phyloP scores from a whole-genome alignment of 2,113 vertebrate genomes.

The Clarias macrocephalus region DNA sequence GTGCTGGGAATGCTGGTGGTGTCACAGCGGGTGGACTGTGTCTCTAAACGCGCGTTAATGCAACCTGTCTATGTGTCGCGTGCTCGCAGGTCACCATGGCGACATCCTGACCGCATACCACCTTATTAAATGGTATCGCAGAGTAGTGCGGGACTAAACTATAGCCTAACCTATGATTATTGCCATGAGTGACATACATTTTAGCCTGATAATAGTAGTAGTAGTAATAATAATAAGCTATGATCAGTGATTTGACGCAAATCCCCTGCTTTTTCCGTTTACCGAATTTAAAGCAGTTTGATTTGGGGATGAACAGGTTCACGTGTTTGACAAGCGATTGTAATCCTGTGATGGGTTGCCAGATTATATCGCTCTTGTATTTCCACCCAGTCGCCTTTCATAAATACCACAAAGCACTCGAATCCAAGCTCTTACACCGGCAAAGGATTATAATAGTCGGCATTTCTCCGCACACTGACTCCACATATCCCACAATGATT shows the following conservation, averaged over 20 bases:
- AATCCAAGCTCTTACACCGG: neutral
- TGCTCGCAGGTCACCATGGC: constrained; percentile 23
- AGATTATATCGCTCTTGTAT: neutral
- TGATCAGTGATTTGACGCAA: neutral
- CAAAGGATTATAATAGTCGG: neutral
- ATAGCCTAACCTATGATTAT: neutral
- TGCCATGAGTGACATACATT: neutral
- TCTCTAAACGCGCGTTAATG: neutral
- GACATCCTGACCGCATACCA: neutral
- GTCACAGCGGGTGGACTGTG: neutral
- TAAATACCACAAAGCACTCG: neutral
- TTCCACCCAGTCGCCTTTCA: neutral
- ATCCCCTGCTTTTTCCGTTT: neutral
- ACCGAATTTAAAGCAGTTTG: neutral
- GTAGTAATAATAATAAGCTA: neutral
- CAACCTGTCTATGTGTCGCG: neutral
- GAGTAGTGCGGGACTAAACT: neutral
- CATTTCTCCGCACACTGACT: neutral
- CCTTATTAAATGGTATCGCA: neutral
- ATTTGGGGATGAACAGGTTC: neutral
- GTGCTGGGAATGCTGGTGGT: neutral
- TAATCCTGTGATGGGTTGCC: neutral
- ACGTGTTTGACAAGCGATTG: neutral
- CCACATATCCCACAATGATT: too few species aligned
- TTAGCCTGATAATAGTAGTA: too few species aligned